Base-by-base conservation (phyloP, 2,888 invertebrate species). In the Ypsolopha sequella region DNA sequence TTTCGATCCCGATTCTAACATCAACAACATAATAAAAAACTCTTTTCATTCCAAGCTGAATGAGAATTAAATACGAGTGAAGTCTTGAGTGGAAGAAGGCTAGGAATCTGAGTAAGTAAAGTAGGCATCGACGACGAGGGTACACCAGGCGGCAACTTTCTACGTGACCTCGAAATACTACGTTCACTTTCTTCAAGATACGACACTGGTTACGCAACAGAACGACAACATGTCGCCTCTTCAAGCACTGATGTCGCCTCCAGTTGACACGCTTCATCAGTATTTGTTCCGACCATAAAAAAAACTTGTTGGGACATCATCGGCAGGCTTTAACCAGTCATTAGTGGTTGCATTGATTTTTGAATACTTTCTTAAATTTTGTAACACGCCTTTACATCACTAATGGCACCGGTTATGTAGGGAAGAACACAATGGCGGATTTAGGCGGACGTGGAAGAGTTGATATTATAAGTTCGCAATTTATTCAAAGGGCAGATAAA, bases 141-240 rank as follows among this genome's bases (percentile, higher is more conserved):
- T 60, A 66, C 66, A 66, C 58, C 70, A 70, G 68, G 58, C 69
- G 70, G 73, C 74, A 79, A 86, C 86, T 86, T 86, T 86, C 85
- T 85, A 84, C 70, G 76, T 71, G 85, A 85, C 86, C 86, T 86
- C 85, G 76, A 84, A 86, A 73, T 80, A 76, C 80, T 79, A 80
- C 82, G 74, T 85, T 86, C 85, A 86, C 86, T 86, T 86, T 86
- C 85, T 74, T 84, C 80, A 73, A 73, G 66, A 74, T 74, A 71
- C 73, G 65, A 76, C 82, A 77, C 80, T 76, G 80, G 82, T 86
- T 86, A 80, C 85, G 80, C 79, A 86, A 86, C 68, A 68, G 67
- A 78, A 81, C 47, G 36, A 33, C 10, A 14, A 43, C 76, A 82
- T 80, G 80, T 74, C 60, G 63, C 61, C 68, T 65, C 62, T 58